These are phyloP conservation scores for Dipus sagitta DNA, from an alignment of 2,797 vertebrate species.

Conservation along the genomic window DNA sequence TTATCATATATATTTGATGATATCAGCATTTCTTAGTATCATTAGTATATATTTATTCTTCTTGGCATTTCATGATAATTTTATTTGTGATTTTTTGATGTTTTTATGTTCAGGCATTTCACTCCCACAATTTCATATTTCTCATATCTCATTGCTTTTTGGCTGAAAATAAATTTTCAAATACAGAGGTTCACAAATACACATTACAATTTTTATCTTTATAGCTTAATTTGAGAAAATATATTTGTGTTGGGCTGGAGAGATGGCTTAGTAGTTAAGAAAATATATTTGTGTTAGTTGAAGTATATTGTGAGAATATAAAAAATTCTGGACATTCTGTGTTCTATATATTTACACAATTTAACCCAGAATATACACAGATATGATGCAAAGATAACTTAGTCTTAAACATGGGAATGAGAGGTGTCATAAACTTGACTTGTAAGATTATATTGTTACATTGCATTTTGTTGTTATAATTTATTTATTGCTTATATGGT, in stretches of 20 bases:
- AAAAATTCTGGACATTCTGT: background rate
- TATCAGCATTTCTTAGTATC: too few species aligned
- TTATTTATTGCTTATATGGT: background rate
- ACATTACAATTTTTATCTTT: background rate
- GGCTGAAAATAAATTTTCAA: slow-evolving; percentile 2
- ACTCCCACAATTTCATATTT: too few species aligned
- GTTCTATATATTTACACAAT: background rate
- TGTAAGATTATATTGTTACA: background rate
- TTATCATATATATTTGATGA: too few species aligned
- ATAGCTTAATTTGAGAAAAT: background rate
- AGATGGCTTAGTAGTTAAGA: too few species aligned
- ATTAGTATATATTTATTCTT: too few species aligned
- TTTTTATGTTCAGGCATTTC: too few species aligned
- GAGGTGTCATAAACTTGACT: background rate
- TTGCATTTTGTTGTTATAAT: background rate
- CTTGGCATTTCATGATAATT: too few species aligned
- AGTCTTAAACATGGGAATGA: background rate
- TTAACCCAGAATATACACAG: background rate
- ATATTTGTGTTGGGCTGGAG: background rate
- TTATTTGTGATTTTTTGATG: too few species aligned
- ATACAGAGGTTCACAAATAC: background rate
- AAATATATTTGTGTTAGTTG: background rate
- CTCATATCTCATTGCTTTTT: too few species aligned
- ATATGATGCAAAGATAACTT: background rate
- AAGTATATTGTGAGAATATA: background rate